Conservation (phyloP, 2,888 invertebrate genomes). For the Oscheius sp. region DNA sequence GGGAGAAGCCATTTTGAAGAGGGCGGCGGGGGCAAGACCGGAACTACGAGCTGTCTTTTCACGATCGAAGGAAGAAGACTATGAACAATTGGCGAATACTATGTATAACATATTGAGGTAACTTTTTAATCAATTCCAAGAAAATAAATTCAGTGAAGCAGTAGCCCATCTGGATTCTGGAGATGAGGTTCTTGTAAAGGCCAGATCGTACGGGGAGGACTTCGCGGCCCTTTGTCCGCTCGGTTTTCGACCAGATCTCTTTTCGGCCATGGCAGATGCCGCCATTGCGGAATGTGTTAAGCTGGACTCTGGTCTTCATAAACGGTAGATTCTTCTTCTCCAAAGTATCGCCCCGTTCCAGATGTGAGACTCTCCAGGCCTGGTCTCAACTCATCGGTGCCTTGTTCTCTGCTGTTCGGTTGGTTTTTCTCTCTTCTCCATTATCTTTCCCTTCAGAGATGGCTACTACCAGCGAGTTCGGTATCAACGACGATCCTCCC, state of each 20-base stretch:
- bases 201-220: constrained; percentile 57
- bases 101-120: constrained; percentile 46
- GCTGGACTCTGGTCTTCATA: constrained; percentile 65
- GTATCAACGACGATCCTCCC: constrained; percentile 32
- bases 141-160: constrained; percentile 53
- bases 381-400: constrained; percentile 68
- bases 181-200: constrained; percentile 54
- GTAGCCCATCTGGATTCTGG: constrained; percentile 62
- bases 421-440: too few species aligned
- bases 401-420: constrained; percentile 63
- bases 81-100: constrained; percentile 51
- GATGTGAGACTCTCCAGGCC: constrained; percentile 67
- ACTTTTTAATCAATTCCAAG: neutral
- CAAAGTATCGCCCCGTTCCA: neutral
- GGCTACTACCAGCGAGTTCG: constrained; percentile 58
- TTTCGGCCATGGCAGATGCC: constrained; percentile 66
- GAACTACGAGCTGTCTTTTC: constrained; percentile 61
- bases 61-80: constrained; percentile 58
- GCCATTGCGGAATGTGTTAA: constrained; percentile 68
- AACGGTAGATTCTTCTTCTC: constrained; percentile 30
- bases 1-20: constrained; percentile 64
- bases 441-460: too few species aligned
- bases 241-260: constrained; percentile 69
- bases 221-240: constrained; percentile 61
- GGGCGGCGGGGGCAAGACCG: constrained; percentile 59